phyloP scores from a whole-genome alignment of 2,888 invertebrate genomes.

The Erpobdella octoculata region DNA sequence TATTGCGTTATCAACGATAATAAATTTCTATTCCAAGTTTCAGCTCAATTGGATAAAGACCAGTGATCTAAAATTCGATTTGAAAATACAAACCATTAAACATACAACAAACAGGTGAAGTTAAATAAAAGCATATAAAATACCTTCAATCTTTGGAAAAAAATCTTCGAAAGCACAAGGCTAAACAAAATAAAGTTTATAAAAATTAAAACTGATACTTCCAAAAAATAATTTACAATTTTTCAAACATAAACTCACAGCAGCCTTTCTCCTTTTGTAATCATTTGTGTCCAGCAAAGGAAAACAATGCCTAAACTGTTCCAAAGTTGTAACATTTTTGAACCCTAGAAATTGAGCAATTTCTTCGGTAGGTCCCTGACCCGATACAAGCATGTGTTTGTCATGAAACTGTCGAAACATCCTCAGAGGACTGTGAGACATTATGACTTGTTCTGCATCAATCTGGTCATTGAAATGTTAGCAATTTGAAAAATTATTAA shows the following conservation, averaged over 20 bases:
- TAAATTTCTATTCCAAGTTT: no score
- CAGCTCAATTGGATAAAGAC: no score
- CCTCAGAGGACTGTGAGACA: constrained; percentile 62
- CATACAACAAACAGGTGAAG: no score
- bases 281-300: constrained; percentile 61
- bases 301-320: constrained; percentile 57
- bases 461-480: constrained; percentile 47
- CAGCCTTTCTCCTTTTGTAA: constrained; percentile 50
- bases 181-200: constrained; percentile 41
- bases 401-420: constrained; percentile 60
- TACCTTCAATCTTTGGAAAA: constrained; percentile 57
- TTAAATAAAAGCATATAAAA: no score
- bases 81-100: no score
- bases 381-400: constrained; percentile 60
- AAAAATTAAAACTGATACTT: background rate
- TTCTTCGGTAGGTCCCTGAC: constrained; percentile 58
- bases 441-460: constrained; percentile 59
- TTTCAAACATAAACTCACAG: constrained; percentile 40
- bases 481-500: background rate
- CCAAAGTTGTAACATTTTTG: constrained; percentile 57
- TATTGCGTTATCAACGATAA: no score
- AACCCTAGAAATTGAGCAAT: constrained; percentile 61
- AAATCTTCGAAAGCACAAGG: constrained; percentile 56
- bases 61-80: background rate
- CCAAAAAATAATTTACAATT: background rate